Evolutionary conservation across 2,797 vertebrate genomes (phyloP), one percentile per base, ranked within the genome.

Genomic region (Anguilla pacifica): DNA sequence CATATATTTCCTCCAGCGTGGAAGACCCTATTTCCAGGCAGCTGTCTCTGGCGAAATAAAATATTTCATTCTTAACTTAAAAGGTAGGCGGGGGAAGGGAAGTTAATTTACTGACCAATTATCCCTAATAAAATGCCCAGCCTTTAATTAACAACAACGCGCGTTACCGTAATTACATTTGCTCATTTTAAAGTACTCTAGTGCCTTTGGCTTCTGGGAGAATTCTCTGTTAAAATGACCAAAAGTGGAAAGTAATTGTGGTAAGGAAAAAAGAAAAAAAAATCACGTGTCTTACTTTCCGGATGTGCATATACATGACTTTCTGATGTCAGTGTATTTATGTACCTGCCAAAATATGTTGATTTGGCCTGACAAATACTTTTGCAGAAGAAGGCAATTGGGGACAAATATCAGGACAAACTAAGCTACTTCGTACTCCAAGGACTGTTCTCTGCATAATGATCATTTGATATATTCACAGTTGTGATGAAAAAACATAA

Each of bases 21-120:
- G n/a, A 59, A 35, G 70, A 55, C 31, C 53, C 83, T 81, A 72
- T 59, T 86, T 46, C 74, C 70, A 86, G 84, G 72, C 67, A 55
- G 83, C 70, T 31, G 70, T 85, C 84, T 88, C 84, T 83, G 74
- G 84, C 79, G 84, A 67, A 88, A 88, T 64, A 81, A 88, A 64
- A 85, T 49, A 67, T 81, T 85, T 85, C 15, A 59, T 61, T 83
- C 57, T 53, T 86, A 64, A 88, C 70, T 70, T 70, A 49, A 53
- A 83, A 88, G 74, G 74, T 61, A 67, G 39, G 84, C 43, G 49
- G 84, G 57, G 28, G 87, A 1, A 49, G 87, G 59, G 53, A 82
- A 82, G 43, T 85, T 88, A 86, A 86, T 88, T 88, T 86, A 86
- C 84, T 86, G 74, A 70, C 59, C 87, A 88, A 83, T 88, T 83